Evolutionary conservation across 2,113 vertebrate genomes (phyloP).

Genomic region (Deroptyus accipitrinus): DNA sequence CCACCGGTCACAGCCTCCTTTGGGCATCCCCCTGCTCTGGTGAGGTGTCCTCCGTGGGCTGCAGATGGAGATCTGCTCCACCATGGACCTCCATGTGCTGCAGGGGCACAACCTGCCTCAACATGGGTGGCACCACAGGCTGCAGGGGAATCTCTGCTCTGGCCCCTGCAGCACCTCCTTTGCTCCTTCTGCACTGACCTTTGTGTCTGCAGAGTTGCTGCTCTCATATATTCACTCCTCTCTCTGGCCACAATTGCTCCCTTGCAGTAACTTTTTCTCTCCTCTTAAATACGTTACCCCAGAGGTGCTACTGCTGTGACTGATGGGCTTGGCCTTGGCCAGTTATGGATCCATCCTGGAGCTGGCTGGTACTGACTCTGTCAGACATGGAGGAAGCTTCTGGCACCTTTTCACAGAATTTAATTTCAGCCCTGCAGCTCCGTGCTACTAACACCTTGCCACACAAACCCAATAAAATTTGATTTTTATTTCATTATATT

Average conservation of each 20-base stretch:
- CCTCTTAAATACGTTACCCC: fast-evolving
- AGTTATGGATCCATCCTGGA: fast-evolving
- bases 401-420: not conserved
- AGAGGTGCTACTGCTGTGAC: fast-evolving
- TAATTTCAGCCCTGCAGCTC: not conserved
- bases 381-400: not conserved
- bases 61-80: not conserved
- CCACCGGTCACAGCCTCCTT: not conserved
- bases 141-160: not conserved
- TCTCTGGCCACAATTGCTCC: not conserved
- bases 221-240: not conserved
- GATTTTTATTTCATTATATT: not conserved
- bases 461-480: not conserved
- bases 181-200: no score
- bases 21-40: fast-evolving
- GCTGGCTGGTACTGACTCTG: not conserved
- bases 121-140: fast-evolving
- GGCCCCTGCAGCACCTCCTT: fast-evolving
- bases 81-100: not conserved
- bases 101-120: not conserved
- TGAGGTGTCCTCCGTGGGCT: fast-evolving
- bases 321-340: not conserved
- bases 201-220: not conserved
- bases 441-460: not conserved
- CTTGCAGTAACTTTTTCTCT: not conserved